phyloP scores from a whole-genome alignment of 2,113 vertebrate species.

The Astur gentilis region DNA sequence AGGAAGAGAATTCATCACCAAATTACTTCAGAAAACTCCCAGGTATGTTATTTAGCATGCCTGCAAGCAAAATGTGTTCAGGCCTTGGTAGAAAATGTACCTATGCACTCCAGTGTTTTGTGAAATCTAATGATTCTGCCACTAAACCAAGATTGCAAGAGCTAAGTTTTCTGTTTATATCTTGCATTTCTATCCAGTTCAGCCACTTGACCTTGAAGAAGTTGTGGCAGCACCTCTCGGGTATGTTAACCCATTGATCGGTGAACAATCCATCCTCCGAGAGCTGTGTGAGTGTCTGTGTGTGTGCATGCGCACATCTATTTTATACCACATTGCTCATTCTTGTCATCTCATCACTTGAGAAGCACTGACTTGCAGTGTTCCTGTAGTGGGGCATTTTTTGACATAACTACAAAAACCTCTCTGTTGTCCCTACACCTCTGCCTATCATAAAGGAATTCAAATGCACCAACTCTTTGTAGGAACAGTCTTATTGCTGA shows the following conservation, averaged over 20 bases:
- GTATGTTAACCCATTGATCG: accelerated
- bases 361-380: background rate
- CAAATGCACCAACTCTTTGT: background rate
- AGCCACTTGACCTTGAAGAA: background rate
- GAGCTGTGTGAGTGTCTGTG: accelerated
- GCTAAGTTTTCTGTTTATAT: background rate
- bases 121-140: background rate
- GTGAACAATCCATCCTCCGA: background rate
- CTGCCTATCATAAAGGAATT: background rate
- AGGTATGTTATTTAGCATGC: background rate
- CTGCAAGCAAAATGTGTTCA: background rate
- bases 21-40: background rate
- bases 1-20: background rate
- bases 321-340: background rate
- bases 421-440: background rate
- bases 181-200: background rate
- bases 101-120: accelerated
- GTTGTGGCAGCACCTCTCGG: background rate
- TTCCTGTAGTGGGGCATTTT: background rate
- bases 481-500: background rate
- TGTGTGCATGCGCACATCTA: background rate
- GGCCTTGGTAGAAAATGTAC: background rate
- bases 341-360: background rate
- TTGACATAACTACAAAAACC: background rate
- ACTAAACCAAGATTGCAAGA: background rate